Base-by-base conservation (phyloP, 2,888 invertebrate species). In the Cephalotes varians region DNA sequence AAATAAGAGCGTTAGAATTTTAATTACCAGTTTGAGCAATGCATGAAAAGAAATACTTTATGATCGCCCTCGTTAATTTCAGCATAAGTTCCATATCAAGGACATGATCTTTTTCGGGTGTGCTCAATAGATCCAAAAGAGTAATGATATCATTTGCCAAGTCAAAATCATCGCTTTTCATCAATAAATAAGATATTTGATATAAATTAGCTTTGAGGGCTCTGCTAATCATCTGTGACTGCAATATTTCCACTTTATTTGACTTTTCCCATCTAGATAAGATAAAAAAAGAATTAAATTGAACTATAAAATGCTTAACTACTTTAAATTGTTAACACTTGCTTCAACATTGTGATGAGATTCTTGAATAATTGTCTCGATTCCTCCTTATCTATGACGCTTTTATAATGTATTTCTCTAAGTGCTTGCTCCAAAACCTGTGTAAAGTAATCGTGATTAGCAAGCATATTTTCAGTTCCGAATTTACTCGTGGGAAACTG, bases 41-140 rank as follows among this genome's bases (percentile, higher is more conserved):
- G 90, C 97, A 97, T 82, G 96, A 95, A 93, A 97, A 98, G 94
- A 98, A 98, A 92, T 97, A 98, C 90, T 96, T 96, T 4, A 97
- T 96, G 7, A 96, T 96, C 0, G 97, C 96, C 86, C 96, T 96
- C 0, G 97, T 96, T 21, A 97, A 95, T 94, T 97, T 97, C 28
- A 98, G 94, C 21, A 96, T 95, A 0, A 96, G 96, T 90, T 97
- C 96, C 1, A 97, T 96, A 56, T 96, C 96, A 0, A 96, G 96
- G 15, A 96, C 95, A 51, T 95, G 95, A 65, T 95, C 95, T 0
- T 95, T 95, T 0, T 96, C 95, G 0, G 97, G 96, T 86, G 96
- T 95, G 88, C 96, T 96, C 54, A 97, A 95, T 62, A 96, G 95
- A 88, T 97, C 96, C 28, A 98, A 91, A 60, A 97, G 94, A 93